These are phyloP conservation scores for Aldabrachelys gigantea DNA, from an alignment of 2,113 vertebrate species.

Conservation along the genomic window DNA sequence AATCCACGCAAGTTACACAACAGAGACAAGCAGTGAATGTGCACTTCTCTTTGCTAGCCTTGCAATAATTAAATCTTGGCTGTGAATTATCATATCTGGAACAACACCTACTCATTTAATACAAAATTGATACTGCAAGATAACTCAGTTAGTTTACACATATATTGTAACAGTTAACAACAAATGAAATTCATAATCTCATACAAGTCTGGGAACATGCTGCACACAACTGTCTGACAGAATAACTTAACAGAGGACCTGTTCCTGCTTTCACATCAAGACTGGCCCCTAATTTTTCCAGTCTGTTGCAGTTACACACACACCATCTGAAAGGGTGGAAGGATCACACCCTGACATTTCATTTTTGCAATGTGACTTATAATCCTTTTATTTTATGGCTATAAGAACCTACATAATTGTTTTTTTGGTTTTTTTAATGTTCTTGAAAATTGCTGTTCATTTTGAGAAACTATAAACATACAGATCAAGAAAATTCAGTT, in stretches of 20 bases:
- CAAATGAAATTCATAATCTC: accelerated
- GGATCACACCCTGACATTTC: background rate
- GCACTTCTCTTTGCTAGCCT: constrained; percentile 48
- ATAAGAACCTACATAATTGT: background rate
- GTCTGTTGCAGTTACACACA: background rate
- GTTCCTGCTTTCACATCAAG: background rate
- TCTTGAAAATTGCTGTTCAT: background rate
- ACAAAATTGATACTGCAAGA: background rate
- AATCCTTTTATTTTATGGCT: accelerated
- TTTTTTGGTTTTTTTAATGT: background rate
- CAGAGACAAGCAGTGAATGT: constrained; percentile 47
- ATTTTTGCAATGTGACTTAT: background rate
- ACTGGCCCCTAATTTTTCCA: background rate
- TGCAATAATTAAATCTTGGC: constrained; percentile 48
- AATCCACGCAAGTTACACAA: constrained; percentile 61
- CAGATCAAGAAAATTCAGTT: background rate
- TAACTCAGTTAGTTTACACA: background rate
- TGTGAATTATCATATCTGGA: background rate
- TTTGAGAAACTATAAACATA: background rate
- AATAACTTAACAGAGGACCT: background rate
- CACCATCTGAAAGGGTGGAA: background rate
- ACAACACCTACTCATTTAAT: background rate
- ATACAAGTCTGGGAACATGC: background rate
- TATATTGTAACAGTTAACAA: background rate
- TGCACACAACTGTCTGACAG: background rate